Conservation (phyloP, 2,888 invertebrate genomes). For the Volucella bombylans region DNA sequence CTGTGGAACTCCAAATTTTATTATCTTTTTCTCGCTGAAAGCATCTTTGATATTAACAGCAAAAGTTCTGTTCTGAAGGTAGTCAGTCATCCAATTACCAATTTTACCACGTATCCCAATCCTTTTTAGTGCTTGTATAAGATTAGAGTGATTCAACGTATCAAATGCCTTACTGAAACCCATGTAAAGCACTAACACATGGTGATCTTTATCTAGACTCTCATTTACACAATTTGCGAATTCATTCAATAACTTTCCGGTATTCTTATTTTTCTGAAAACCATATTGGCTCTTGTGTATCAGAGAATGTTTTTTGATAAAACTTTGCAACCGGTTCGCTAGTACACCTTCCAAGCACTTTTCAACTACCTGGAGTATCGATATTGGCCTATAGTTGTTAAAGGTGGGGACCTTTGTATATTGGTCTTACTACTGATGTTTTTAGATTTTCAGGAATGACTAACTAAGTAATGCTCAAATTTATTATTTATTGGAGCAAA, state of each 20-base stretch:
- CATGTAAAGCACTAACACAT: constrained; percentile 15
- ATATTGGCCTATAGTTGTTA: too few species aligned
- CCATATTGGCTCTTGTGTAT: too few species aligned
- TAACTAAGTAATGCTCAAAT: too few species aligned
- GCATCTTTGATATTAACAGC: not conserved
- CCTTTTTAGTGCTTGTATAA: not conserved
- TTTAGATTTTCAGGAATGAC: too few species aligned
- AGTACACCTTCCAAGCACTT: too few species aligned
- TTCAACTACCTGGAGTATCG: too few species aligned
- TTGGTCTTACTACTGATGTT: too few species aligned
- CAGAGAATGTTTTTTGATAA: too few species aligned
- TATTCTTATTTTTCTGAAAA: too few species aligned
- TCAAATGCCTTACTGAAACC: constrained; percentile 38
- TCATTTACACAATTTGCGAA: constrained; percentile 16
- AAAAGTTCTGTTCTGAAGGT: not conserved
- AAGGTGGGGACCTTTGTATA: too few species aligned
- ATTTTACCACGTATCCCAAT: not conserved
- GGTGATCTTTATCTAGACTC: constrained; percentile 9
- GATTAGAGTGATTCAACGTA: constrained; percentile 12
- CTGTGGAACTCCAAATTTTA: not conserved
- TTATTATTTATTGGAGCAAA: too few species aligned
- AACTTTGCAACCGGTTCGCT: too few species aligned
- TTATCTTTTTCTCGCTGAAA: not conserved
- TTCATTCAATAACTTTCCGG: not conserved
- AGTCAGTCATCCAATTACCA: not conserved